Conservation (phyloP, 2,888 invertebrate species). For the Aromia moschata region DNA sequence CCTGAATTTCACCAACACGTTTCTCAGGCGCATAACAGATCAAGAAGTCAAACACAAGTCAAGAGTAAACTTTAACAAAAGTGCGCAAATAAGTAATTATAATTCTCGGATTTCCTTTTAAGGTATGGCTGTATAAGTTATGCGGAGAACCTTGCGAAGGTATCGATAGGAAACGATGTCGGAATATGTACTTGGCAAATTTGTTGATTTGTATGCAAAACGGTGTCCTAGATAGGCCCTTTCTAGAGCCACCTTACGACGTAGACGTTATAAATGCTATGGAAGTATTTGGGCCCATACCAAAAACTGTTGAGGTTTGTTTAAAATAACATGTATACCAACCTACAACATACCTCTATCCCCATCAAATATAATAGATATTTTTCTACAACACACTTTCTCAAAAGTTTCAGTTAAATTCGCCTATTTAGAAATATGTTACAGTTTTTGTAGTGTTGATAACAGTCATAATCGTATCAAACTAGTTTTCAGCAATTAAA, state of each 20-base stretch:
- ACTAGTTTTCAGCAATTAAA: too few species aligned
- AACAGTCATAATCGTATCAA: too few species aligned
- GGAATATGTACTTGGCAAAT: conserved; percentile 63
- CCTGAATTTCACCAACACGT: conserved; percentile 58
- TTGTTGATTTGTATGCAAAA: conserved; percentile 62
- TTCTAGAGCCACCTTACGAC: conserved; percentile 55
- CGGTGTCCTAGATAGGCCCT: conserved; percentile 58
- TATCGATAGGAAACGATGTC: conserved; percentile 58
- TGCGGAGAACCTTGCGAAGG: conserved; percentile 57
- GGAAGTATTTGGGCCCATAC: conserved; percentile 54
- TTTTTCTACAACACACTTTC: too few species aligned
- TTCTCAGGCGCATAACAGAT: conserved; percentile 46
- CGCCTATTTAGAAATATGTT: too few species aligned
- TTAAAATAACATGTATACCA: too few species aligned
- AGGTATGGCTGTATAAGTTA: conserved; percentile 61
- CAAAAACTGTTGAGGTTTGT: conserved; percentile 46
- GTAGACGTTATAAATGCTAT: conserved; percentile 57
- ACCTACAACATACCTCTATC: too few species aligned
- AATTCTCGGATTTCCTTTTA: conserved; percentile 33
- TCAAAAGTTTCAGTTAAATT: too few species aligned
- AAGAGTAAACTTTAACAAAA: too few species aligned
- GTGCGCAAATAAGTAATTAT: conserved; percentile 24
- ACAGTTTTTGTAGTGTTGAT: too few species aligned
- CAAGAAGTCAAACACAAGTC: conserved; percentile 46
- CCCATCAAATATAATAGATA: too few species aligned